Percentiles rank a stretch among this genome's conserved stretches.
phyloP scores from a whole-genome alignment of 2,888 invertebrate genomes.

The Selenia dentaria region DNA sequence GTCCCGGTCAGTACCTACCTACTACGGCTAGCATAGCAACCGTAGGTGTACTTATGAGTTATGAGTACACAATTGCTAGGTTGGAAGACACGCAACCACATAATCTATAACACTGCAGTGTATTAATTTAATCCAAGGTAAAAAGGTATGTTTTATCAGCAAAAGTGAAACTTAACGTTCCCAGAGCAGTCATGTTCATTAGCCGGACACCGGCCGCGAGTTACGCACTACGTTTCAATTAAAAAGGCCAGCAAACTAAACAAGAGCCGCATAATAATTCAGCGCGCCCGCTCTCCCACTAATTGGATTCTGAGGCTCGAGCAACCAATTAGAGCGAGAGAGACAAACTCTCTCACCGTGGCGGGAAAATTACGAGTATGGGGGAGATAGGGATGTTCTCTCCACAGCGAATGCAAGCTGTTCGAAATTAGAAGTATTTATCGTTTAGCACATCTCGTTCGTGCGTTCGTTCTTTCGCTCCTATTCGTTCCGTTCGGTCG shows the following conservation, averaged over 20 bases:
- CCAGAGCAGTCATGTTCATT: constrained; percentile 52
- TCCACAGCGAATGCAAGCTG: constrained; percentile 22
- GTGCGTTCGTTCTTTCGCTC: constrained; percentile 14
- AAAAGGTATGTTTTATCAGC: constrained; percentile 17
- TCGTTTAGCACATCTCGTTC: constrained; percentile 24
- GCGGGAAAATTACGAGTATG: constrained; percentile 33
- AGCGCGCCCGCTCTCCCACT: constrained; percentile 61
- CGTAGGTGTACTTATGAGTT: no score
- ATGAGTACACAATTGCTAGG: no score
- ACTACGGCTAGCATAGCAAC: no score
- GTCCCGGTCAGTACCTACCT: no score
- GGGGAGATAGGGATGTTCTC: constrained; percentile 28
- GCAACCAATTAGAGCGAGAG: constrained; percentile 71
- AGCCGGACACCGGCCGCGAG: constrained; percentile 46
- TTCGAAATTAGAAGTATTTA: constrained; percentile 24
- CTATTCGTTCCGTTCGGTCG: constrained; percentile 11
- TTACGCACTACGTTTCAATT: constrained; percentile 77
- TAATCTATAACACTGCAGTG: background rate
- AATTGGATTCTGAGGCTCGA: constrained; percentile 74
- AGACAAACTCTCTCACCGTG: constrained; percentile 37
- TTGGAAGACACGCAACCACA: no score
- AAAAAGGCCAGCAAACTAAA: constrained; percentile 70
- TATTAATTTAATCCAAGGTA: constrained; percentile 15
- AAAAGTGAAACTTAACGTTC: constrained; percentile 39
- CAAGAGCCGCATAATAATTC: constrained; percentile 72